Evolutionary conservation across 2,888 invertebrate genomes (phyloP), one percentile per base, ranked within the genome.

Genomic region (Meliscaeva auricollis): DNA sequence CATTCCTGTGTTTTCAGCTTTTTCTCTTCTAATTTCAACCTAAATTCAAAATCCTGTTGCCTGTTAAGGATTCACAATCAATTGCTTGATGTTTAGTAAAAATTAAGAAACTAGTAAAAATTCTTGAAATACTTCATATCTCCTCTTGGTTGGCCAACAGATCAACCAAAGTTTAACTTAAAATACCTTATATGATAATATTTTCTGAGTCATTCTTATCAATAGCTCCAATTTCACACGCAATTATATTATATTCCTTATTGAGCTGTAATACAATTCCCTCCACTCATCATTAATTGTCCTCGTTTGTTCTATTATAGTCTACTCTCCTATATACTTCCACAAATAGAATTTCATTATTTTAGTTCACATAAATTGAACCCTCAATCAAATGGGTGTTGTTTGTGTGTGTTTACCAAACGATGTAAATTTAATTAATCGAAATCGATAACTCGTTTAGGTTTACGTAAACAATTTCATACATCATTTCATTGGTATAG

Each of bases 391-490:
- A 77, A 62, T 44, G n/a, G 70, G 46, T 68, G 60, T 74, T 60
- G 60, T 46, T 73, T 74, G 56, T 3, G 38, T 73, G 50, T 58
- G 58, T 68, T 74, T 60, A 54, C 52, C 52, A 69, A 66, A 46
- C 48, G 41, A 74, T 66, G 56, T 69, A 70, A 48, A 70, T 81
- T 81, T 81, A 75, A 81, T 75, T 76, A 81, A 75, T 70, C 48
- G 46, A 76, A 81, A 76, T 81, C 76, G 62, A 81, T 76, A 76
- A 76, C 46, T 76, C 69, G 30, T 76, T 81, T 64, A 20, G 48
- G 52, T 46, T 41, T 64, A 38, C 20, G 69, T 56, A 76, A 62
- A 75, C 54, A 79, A 32, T 54, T 68, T 32, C 50, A 69, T 69
- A 50, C 68, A 66, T 56, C 48, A 41, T 20, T 22, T 56, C 48